Conservation (phyloP, 2,113 vertebrate genomes). For the Falco punctatus region DNA sequence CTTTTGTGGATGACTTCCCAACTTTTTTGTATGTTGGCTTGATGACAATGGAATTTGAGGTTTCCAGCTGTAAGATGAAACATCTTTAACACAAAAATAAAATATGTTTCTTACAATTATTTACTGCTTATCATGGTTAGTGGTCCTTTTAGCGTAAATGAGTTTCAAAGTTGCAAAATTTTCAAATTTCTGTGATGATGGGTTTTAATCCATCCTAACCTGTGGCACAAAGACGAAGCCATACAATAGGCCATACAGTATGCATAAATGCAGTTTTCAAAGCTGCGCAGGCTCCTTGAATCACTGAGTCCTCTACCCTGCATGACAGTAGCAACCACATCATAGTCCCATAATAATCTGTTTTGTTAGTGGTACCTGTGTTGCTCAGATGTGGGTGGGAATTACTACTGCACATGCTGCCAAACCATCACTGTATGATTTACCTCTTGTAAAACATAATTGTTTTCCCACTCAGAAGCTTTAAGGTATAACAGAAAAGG, state of each 20-base stretch:
- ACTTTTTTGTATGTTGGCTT: not conserved
- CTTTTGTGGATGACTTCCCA: slow-evolving; percentile 5
- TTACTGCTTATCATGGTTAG: not conserved
- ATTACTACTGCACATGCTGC: not conserved
- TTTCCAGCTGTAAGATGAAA: slow-evolving; percentile 44
- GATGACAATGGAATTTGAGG: not conserved
- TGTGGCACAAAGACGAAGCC: not conserved
- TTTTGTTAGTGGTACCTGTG: not conserved
- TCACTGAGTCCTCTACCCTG: not conserved
- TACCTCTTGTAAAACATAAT: not conserved
- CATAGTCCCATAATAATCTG: not conserved
- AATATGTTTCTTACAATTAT: slow-evolving; percentile 40
- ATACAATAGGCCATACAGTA: not conserved
- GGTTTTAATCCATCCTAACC: not conserved
- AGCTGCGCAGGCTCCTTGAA: not conserved
- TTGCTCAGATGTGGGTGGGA: not conserved
- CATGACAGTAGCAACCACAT: not conserved
- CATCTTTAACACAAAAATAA: slow-evolving; percentile 50
- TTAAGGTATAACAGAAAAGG: not conserved
- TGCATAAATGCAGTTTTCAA: not conserved
- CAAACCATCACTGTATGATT: not conserved
- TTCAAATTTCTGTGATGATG: not conserved
- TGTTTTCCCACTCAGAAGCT: not conserved
- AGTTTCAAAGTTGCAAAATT: not conserved
- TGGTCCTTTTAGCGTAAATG: not conserved